Conservation (phyloP, 2,797 vertebrate genomes). For the Columba guinea region DNA sequence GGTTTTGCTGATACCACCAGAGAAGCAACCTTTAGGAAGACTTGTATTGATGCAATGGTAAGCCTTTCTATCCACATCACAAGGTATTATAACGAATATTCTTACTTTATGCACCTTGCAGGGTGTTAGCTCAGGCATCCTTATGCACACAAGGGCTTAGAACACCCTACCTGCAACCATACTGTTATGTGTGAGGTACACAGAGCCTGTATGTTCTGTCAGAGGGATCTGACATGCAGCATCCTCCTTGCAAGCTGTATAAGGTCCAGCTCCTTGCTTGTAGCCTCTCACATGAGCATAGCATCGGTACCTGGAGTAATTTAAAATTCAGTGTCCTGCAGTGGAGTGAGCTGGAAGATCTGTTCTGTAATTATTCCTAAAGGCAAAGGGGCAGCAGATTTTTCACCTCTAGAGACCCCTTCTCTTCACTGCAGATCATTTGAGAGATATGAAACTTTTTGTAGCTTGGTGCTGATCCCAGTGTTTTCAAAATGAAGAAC, state of each 20-base stretch:
- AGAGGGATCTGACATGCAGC: neutral
- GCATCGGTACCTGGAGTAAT: neutral
- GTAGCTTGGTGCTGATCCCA: neutral
- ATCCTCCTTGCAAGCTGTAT: neutral
- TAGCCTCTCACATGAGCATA: neutral
- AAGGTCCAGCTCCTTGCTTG: neutral
- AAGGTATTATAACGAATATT: neutral
- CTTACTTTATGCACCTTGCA: neutral
- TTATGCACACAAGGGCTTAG: neutral
- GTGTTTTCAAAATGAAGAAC: neutral
- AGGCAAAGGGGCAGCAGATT: neutral
- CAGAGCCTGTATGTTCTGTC: neutral
- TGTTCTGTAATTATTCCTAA: neutral
- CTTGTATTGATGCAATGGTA: neutral
- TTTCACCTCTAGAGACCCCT: neutral
- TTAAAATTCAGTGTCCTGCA: neutral
- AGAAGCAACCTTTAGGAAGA: neutral
- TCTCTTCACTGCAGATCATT: neutral
- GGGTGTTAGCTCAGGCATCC: neutral
- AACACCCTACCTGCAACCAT: neutral
- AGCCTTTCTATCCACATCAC: neutral
- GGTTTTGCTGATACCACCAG: neutral
- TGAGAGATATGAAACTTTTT: neutral
- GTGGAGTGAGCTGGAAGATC: neutral
- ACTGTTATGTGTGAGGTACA: fast-evolving